phyloP scores from a whole-genome alignment of 2,888 invertebrate species.

The Autographa gamma region DNA sequence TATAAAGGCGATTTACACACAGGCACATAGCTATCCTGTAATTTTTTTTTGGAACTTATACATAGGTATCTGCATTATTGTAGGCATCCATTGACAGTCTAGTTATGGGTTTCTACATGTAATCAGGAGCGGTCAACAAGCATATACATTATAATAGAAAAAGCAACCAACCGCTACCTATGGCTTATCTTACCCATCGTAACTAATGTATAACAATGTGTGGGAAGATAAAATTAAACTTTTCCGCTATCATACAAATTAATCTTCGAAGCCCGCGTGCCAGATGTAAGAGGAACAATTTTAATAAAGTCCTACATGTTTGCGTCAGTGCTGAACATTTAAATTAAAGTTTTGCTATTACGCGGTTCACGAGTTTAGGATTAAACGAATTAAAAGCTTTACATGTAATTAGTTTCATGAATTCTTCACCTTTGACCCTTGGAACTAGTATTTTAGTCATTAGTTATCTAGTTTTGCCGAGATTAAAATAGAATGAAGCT shows the following conservation, averaged over 20 bases:
- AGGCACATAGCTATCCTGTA: too few species aligned
- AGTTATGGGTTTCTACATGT: too few species aligned
- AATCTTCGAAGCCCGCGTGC: not conserved
- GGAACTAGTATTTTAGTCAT: slow-evolving; percentile 1
- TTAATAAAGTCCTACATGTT: slow-evolving; percentile 33
- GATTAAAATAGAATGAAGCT: not conserved
- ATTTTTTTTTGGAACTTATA: too few species aligned
- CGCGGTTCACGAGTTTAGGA: slow-evolving; percentile 11
- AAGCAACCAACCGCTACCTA: too few species aligned
- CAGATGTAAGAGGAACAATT: slow-evolving; percentile 27
- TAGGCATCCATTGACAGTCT: too few species aligned
- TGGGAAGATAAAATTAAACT: too few species aligned
- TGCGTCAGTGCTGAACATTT: slow-evolving; percentile 20
- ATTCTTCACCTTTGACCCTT: slow-evolving; percentile 4
- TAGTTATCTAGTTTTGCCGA: not conserved
- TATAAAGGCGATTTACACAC: too few species aligned
- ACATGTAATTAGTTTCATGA: slow-evolving; percentile 14
- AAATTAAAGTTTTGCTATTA: slow-evolving; percentile 23
- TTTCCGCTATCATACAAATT: not conserved
- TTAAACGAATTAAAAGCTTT: slow-evolving; percentile 11
- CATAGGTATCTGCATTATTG: too few species aligned
- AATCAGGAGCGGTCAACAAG: too few species aligned
- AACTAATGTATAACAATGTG: too few species aligned
- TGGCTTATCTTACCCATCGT: too few species aligned
- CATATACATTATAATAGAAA: too few species aligned